phyloP scores from a whole-genome alignment of 1,140 invertebrate species.

The Drosophila elegans region DNA sequence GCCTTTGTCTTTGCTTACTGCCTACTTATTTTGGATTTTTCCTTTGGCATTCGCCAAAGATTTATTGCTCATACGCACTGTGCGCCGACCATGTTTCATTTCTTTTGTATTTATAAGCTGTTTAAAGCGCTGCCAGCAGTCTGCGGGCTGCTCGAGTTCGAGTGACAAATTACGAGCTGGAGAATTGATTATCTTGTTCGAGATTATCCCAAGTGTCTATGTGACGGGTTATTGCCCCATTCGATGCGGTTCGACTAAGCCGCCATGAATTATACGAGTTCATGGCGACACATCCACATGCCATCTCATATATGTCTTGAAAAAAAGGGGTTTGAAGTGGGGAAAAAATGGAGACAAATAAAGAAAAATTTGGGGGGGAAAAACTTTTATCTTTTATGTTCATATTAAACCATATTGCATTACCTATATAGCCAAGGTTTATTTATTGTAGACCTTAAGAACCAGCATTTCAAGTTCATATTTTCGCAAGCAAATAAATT shows the following conservation, averaged over 20 bases:
- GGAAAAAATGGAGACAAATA: neutral
- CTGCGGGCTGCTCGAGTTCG: constrained; percentile 5
- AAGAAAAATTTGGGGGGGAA: neutral
- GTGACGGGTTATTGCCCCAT: constrained; percentile 50
- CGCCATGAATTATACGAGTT: constrained; percentile 45
- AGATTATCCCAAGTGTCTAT: constrained; percentile 51
- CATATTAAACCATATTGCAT: too few species aligned
- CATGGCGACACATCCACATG: constrained; percentile 25
- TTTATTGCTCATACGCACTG: constrained; percentile 76
- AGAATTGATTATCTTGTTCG: constrained; percentile 56
- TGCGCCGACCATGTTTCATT: constrained; percentile 44
- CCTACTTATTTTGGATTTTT: constrained; percentile 47
- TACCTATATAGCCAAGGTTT: too few species aligned
- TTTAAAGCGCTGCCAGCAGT: constrained; percentile 47
- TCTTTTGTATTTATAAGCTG: constrained; percentile 61
- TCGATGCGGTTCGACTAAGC: constrained; percentile 48
- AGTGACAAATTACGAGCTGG: constrained; percentile 54
- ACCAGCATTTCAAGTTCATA: too few species aligned
- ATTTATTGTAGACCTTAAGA: too few species aligned
- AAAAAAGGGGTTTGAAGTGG: neutral
- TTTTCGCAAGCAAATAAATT: too few species aligned
- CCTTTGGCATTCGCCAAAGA: constrained; percentile 46
- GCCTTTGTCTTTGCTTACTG: constrained; percentile 22
- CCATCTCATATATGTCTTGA: neutral
- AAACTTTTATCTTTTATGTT: neutral